Base-by-base conservation (phyloP, 1,140 invertebrate species). In the Ephestia elutella region DNA sequence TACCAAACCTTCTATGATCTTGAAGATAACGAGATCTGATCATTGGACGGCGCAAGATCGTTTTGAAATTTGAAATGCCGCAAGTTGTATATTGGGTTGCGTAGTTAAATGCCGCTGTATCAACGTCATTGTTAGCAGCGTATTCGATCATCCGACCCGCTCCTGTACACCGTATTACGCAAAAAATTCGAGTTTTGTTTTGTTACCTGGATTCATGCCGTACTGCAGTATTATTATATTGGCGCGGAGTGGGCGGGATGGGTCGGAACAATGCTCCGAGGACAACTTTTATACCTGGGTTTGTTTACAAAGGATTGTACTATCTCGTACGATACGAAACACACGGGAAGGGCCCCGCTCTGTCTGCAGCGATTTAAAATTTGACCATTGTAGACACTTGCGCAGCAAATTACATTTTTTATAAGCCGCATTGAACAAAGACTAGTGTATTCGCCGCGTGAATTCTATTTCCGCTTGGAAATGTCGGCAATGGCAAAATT, bases 281-380 rank as follows among this genome's bases (percentile, higher is more conserved):
- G 71, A 82, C 68, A 75, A 77, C 62, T 73, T 80, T 80, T 86
- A 73, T 87, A 85, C 83, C 85, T 87, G 84, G 67, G 38, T 56
- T 50, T 80, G 66, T 86, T 84, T 80, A 82, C 75, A 80, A 75
- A 79, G 75, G 72, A 66, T 63, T 63, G 56, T 67, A 56, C 56
- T 71, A 66, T 71, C 62, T 44, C 38, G 38, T 71, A 51, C 54
- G 56, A 62, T 60, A 54, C 71, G 21, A 25, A 25, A 25, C 62
- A 49, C 64, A 59, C 30, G 62, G 63, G 15, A 11, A 20, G 15
- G 82, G 78, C 82, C 73, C 82, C 85, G 65, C 20, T 18, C 49
- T 70, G 82, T 87, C 84, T 86, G 62, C 62, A 57, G 56, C 69
- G 74, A 61, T 70, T 63, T 67, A 64, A 63, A 71, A 73, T 65